A percentile compares a stretch with the other conserved stretches of the same genome.
Conservation (phyloP, 2,888 invertebrate species). For the Drosophila nigritarsus region DNA sequence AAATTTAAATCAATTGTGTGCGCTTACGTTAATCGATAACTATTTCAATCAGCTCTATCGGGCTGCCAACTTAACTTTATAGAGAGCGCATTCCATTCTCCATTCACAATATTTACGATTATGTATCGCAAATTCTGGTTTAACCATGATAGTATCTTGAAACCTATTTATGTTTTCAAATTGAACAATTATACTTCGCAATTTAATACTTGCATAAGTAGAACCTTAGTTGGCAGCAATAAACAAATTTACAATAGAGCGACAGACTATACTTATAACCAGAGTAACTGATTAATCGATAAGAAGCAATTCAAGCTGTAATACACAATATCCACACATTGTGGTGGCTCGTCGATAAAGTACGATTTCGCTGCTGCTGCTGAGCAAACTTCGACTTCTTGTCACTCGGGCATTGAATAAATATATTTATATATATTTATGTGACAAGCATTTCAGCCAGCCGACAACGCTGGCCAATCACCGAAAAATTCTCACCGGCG, state of each 20-base stretch:
- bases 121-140: neutral
- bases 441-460: slow-evolving; percentile 20
- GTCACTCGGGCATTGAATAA: slow-evolving; percentile 24
- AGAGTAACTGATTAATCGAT: neutral
- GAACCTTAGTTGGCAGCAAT: neutral
- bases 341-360: slow-evolving; percentile 18
- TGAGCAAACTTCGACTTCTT: slow-evolving; percentile 26
- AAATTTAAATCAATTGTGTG: neutral
- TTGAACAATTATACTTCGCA: too few relatives aligned
- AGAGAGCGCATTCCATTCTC: neutral
- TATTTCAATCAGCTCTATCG: neutral
- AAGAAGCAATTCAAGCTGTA: neutral
- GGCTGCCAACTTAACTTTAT: slow-evolving; percentile 14
- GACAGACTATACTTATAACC: neutral
- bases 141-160: neutral
- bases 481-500: slow-evolving; percentile 34
- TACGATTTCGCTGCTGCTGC: slow-evolving; percentile 23
- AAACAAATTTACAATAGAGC: neutral
- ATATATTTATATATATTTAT: slow-evolving; percentile 27
- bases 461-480: slow-evolving; percentile 34
- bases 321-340: slow-evolving; percentile 6
- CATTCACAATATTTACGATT: neutral
- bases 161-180: neutral
- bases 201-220: neutral
- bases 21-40: neutral